These are phyloP conservation scores for Neogobius melanostomus DNA, from an alignment of 2,113 vertebrate species.

Conservation along the genomic window DNA sequence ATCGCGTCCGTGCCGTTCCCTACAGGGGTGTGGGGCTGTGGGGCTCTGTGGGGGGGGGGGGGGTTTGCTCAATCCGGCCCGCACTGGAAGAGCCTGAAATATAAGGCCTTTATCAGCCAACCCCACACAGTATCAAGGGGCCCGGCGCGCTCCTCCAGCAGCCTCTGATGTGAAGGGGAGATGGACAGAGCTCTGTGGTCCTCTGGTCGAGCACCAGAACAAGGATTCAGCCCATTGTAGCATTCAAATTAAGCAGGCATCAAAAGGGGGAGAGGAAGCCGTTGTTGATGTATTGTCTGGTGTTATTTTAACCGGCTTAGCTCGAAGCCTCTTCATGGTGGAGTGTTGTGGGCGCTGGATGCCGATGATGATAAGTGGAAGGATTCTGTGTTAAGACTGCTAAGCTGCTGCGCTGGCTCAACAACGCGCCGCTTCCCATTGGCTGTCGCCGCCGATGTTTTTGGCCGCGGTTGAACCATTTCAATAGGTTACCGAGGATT, in stretches of 20 bases:
- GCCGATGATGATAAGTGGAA: conserved; percentile 75
- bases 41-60: too few species aligned
- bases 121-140: conserved; percentile 77
- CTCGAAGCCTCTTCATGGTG: conserved; percentile 75
- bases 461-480: conserved; percentile 74
- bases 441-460: conserved; percentile 62
- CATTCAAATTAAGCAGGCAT: conserved; percentile 79
- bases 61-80: conserved; percentile 67
- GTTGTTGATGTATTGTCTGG: conserved; percentile 75
- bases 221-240: conserved; percentile 75
- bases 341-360: conserved; percentile 74
- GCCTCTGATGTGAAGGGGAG: conserved; percentile 78
- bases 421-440: conserved; percentile 55
- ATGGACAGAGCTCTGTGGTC: conserved; percentile 76
- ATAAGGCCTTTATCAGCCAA: conserved; percentile 80
- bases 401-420: conserved; percentile 75
- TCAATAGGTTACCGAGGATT: conserved; percentile 78
- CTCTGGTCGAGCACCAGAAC: conserved; percentile 77
- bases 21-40: conserved; percentile 43
- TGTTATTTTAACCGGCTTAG: conserved; percentile 79
- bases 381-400: conserved; percentile 76
- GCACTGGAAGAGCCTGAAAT: conserved; percentile 77
- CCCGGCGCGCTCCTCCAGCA: conserved; percentile 62
- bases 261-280: conserved; percentile 75
- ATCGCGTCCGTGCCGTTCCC: conserved; percentile 58